Conservation (phyloP, 2,113 vertebrate species). For the Salvelinus fontinalis region DNA sequence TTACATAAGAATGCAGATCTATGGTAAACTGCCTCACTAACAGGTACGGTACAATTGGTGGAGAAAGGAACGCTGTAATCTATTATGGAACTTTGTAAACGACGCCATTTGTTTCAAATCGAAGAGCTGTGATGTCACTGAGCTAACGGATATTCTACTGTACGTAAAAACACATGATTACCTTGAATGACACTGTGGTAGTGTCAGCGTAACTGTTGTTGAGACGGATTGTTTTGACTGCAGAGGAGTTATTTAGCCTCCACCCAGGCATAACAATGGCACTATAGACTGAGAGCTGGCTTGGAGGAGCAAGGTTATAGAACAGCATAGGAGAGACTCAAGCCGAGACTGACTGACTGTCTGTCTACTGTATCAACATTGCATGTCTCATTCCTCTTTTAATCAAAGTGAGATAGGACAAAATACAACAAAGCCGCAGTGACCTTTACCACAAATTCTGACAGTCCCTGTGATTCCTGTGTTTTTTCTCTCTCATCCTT, state of each 20-base stretch:
- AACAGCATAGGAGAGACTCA: constrained; percentile 2
- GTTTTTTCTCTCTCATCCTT: neutral
- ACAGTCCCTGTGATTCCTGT: constrained; percentile 27
- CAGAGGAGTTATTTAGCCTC: constrained; percentile 28
- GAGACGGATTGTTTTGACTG: constrained; percentile 56
- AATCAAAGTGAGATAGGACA: constrained; percentile 26
- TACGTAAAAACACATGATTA: constrained; percentile 7
- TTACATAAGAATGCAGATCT: constrained; percentile 56
- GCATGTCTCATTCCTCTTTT: constrained; percentile 17
- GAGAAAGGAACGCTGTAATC: no score
- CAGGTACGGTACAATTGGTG: neutral
- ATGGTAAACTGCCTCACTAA: constrained; percentile 24
- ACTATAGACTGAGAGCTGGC: neutral
- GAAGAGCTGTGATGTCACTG: neutral
- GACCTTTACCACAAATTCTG: constrained; percentile 35
- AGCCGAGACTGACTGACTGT: neutral
- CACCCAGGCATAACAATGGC: constrained; percentile 39
- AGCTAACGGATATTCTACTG: no score
- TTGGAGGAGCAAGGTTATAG: neutral
- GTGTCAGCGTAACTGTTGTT: constrained; percentile 27
- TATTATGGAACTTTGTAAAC: neutral
- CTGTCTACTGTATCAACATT: neutral
- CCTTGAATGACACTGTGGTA: constrained; percentile 5
- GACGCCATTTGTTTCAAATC: neutral
- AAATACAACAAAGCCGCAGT: constrained; percentile 39